Percentiles rank a stretch among this genome's conserved stretches.
These are phyloP conservation scores for Drosophila suboccidentalis DNA, from an alignment of 2,888 invertebrate species.

Conservation along the genomic window DNA sequence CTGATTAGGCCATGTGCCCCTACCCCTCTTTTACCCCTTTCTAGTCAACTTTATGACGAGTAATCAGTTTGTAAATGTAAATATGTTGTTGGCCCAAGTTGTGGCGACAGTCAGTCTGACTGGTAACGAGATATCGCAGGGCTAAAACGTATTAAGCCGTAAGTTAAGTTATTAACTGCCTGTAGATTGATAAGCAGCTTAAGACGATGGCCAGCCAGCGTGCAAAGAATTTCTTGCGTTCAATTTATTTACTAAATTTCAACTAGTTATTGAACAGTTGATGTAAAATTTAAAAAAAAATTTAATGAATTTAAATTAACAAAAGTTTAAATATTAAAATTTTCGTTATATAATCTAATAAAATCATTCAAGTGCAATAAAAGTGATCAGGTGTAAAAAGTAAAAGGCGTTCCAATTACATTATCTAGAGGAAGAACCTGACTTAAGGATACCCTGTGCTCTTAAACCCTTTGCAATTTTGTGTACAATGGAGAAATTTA, in stretches of 20 bases:
- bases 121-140: conserved; percentile 44
- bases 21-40: background rate
- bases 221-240: background rate
- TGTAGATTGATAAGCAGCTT: conserved; percentile 12
- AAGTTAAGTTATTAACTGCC: conserved; percentile 23
- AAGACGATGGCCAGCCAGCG: background rate
- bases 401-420: too few species aligned
- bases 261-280: background rate
- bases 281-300: background rate
- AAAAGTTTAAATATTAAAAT: background rate
- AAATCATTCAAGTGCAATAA: background rate
- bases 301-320: background rate
- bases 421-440: too few species aligned
- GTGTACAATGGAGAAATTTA: too few species aligned
- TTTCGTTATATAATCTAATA: background rate
- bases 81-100: background rate
- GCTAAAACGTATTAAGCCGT: conserved; percentile 62
- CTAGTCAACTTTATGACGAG: background rate
- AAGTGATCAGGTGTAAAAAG: background rate
- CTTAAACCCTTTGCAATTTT: too few species aligned
- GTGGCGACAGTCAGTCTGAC: conserved; percentile 21
- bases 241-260: background rate
- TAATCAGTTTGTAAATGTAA: conserved; percentile 7
- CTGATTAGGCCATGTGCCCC: conserved; percentile 59
- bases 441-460: too few species aligned